phyloP scores from a whole-genome alignment of 2,113 vertebrate genomes.

The Anseranas semipalmata region DNA sequence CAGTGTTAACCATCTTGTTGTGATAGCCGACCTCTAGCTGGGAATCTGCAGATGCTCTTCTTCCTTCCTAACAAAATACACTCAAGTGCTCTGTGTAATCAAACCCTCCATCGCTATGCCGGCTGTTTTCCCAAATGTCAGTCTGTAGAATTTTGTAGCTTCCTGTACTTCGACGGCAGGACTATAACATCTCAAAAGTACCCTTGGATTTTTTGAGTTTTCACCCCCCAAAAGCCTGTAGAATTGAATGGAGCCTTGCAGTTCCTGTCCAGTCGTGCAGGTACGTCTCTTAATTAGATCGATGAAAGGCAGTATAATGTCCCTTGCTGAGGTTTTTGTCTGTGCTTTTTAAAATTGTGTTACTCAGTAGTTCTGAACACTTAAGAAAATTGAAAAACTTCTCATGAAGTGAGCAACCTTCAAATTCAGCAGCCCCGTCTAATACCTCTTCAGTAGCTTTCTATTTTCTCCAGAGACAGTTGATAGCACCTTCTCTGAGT shows the following conservation, averaged over 20 bases:
- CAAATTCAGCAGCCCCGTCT: background rate
- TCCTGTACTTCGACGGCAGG: background rate
- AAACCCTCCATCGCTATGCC: background rate
- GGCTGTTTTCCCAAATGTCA: background rate
- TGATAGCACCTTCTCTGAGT: background rate
- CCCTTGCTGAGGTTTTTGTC: background rate
- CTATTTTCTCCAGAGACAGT: background rate
- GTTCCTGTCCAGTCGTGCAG: background rate
- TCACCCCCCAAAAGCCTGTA: background rate
- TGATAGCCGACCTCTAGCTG: background rate
- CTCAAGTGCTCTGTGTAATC: background rate
- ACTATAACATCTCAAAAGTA: background rate
- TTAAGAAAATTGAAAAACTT: background rate
- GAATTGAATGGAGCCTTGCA: background rate
- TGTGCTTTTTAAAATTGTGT: background rate
- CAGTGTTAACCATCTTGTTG: background rate
- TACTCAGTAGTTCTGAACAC: background rate
- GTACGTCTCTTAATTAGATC: background rate
- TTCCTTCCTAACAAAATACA: background rate
- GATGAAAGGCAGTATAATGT: rapidly evolving
- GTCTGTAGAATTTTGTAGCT: background rate
- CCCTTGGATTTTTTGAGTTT: background rate
- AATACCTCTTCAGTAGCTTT: background rate
- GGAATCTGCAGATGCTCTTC: background rate
- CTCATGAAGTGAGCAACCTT: background rate